phyloP scores from a whole-genome alignment of 2,888 invertebrate genomes.

The Hypena proboscidalis region DNA sequence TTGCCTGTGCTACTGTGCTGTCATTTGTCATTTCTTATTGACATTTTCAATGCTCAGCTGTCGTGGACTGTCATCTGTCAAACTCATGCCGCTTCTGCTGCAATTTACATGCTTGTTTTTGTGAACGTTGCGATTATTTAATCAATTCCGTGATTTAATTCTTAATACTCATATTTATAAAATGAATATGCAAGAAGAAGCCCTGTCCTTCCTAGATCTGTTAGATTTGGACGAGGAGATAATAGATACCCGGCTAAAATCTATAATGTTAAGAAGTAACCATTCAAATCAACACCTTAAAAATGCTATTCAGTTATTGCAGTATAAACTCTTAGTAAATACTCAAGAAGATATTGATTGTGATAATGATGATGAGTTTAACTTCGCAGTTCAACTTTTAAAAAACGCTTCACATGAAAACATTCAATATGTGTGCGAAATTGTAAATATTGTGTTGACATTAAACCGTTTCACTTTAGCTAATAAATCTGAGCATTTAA shows the following conservation, averaged over 20 bases:
- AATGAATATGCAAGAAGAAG: constrained; percentile 49
- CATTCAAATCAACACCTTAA: constrained; percentile 60
- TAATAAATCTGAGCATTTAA: constrained; percentile 72
- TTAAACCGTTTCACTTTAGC: constrained; percentile 59
- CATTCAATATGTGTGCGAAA: constrained; percentile 61
- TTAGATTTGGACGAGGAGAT: constrained; percentile 75
- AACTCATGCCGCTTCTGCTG: too few species aligned
- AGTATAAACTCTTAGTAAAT: constrained; percentile 75
- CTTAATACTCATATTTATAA: neutral
- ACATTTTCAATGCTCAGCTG: too few species aligned
- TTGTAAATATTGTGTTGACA: constrained; percentile 58
- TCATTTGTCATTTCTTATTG: too few species aligned
- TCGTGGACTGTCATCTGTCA: too few species aligned
- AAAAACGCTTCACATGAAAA: constrained; percentile 51
- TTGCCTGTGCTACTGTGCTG: too few species aligned
- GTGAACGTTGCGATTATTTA: too few species aligned
- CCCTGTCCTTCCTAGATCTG: constrained; percentile 69
- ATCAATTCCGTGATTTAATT: too few species aligned
- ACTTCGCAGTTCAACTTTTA: constrained; percentile 64
- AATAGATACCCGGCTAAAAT: constrained; percentile 64
- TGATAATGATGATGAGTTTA: constrained; percentile 65
- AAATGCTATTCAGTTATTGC: constrained; percentile 62
- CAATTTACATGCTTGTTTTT: too few species aligned
- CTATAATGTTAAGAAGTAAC: constrained; percentile 58
- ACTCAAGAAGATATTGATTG: constrained; percentile 68